phyloP scores from a whole-genome alignment of 2,888 invertebrate genomes.

The Pyrgus malvae region DNA sequence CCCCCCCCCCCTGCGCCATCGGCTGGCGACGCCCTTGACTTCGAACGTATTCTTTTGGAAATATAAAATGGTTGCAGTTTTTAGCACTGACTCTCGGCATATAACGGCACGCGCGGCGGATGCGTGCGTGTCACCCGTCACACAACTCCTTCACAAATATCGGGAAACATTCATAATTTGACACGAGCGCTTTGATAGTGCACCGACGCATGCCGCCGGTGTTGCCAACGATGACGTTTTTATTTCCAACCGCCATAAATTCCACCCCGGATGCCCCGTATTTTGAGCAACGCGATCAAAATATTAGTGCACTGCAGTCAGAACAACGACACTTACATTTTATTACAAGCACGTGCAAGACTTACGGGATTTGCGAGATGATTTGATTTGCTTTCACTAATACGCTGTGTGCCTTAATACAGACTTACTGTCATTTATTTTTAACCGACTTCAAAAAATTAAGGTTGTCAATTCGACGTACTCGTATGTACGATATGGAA shows the following conservation, averaged over 20 bases:
- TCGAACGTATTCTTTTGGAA: neutral
- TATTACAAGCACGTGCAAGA: conserved; percentile 62
- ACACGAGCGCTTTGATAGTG: conserved; percentile 63
- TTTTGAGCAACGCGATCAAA: conserved; percentile 60
- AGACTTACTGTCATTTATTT: too few relatives aligned
- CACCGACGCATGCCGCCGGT: conserved; percentile 45
- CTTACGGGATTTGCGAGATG: conserved; percentile 43
- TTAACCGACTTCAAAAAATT: too few relatives aligned
- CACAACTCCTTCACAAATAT: conserved; percentile 74
- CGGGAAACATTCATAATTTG: conserved; percentile 74
- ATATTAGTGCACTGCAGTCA: conserved; percentile 49
- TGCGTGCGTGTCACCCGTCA: conserved; percentile 66
- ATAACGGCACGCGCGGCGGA: conserved; percentile 50
- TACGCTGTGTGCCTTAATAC: too few relatives aligned
- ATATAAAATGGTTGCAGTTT: neutral
- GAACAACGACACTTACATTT: conserved; percentile 51
- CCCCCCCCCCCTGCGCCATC: too few relatives aligned
- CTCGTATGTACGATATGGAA: too few relatives aligned
- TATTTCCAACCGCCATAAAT: conserved; percentile 63
- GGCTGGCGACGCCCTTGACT: neutral
- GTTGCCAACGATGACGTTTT: conserved; percentile 67
- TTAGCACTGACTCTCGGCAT: too few relatives aligned
- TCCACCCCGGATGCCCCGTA: conserved; percentile 60
- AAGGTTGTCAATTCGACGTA: too few relatives aligned
- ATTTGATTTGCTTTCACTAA: too few relatives aligned